phyloP scores from a whole-genome alignment of 1,140 invertebrate species.

The Belonocnema kinseyi region DNA sequence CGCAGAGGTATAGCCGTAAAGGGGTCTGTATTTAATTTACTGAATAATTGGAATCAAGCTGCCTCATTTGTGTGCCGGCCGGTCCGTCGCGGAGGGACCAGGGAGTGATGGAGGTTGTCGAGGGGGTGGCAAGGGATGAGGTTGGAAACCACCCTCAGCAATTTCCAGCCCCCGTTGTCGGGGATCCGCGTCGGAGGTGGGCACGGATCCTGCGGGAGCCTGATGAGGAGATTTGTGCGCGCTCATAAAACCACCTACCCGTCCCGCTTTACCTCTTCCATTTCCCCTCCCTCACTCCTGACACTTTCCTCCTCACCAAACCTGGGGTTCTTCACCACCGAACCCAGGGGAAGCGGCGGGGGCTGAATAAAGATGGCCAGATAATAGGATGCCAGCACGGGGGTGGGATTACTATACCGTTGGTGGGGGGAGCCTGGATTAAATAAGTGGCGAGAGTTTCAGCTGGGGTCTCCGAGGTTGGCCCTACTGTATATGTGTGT shows the following conservation, averaged over 20 bases:
- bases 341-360: constrained; percentile 39
- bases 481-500: constrained; percentile 23
- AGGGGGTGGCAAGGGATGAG: not conserved
- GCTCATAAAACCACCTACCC: constrained; percentile 69
- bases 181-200: constrained; percentile 42
- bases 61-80: constrained; percentile 69
- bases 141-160: constrained; percentile 55
- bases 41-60: constrained; percentile 76
- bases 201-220: constrained; percentile 65
- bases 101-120: not conserved
- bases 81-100: constrained; percentile 35
- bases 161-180: constrained; percentile 55
- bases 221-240: constrained; percentile 74
- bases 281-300: constrained; percentile 38
- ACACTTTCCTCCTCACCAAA: constrained; percentile 25
- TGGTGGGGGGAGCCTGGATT: constrained; percentile 52
- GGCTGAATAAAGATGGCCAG: constrained; percentile 70
- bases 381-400: constrained; percentile 63
- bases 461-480: constrained; percentile 37
- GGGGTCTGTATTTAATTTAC: constrained; percentile 74
- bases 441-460: constrained; percentile 48
- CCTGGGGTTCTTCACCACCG: constrained; percentile 41
- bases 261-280: constrained; percentile 47
- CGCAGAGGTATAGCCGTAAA: constrained; percentile 57
- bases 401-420: constrained; percentile 56